A percentile compares a stretch with the other conserved stretches of the same genome.
Evolutionary conservation across 1,140 invertebrate genomes (phyloP).

Genomic region (Brachionus rotundiformis): DNA sequence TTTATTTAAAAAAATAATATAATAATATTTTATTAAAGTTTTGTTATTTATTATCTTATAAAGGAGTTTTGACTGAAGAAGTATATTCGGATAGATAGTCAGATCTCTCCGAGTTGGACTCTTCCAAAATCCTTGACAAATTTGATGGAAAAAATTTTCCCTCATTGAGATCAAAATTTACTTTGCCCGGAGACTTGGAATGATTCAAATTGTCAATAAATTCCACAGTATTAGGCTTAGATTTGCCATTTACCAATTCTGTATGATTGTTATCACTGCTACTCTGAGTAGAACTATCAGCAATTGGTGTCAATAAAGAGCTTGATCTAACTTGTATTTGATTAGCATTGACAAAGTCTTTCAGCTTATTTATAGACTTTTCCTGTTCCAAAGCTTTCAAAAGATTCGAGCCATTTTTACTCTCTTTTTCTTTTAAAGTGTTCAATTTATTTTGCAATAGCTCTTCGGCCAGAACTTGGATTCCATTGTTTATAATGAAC

Average conservation of each 20-base stretch:
- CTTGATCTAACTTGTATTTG: slow-evolving; percentile 8
- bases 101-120: background rate
- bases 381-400: background rate
- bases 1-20: too few species aligned
- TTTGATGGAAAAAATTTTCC: slow-evolving; percentile 21
- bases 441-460: background rate
- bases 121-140: slow-evolving; percentile 23
- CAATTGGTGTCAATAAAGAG: background rate
- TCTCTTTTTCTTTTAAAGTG: background rate
- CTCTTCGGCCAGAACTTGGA: slow-evolving; percentile 17
- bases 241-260: background rate
- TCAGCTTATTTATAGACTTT: background rate
- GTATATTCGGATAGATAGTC: background rate
- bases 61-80: background rate
- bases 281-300: background rate
- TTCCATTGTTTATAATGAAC: slow-evolving; percentile 28
- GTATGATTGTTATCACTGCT: background rate
- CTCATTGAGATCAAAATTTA: slow-evolving; percentile 33
- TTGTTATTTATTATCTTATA: too few species aligned
- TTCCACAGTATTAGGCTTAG: background rate
- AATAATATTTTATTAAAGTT: too few species aligned
- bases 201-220: slow-evolving; percentile 27
- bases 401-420: background rate
- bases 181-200: background rate
- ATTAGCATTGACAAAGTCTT: slow-evolving; percentile 16